Conservation (phyloP, 2,113 vertebrate species). For the Aplodontia rufa region DNA sequence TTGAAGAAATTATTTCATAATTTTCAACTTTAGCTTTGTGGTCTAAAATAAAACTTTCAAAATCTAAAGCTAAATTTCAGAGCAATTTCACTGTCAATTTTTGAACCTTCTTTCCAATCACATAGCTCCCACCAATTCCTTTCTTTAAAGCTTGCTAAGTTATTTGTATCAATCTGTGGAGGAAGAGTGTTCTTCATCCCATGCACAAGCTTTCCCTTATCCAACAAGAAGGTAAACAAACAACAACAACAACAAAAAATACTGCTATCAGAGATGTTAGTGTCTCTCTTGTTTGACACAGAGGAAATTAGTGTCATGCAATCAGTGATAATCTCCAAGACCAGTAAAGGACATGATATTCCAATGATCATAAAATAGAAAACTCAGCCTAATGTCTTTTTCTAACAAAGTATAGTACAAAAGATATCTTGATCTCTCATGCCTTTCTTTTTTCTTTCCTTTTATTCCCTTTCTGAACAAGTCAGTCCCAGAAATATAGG, state of each 20-base stretch:
- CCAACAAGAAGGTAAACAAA: neutral
- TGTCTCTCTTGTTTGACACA: neutral
- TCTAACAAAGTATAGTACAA: neutral
- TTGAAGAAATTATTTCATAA: neutral
- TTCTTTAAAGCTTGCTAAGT: neutral
- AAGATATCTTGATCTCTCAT: neutral
- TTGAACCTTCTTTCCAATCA: neutral
- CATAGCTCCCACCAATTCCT: neutral
- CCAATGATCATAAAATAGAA: neutral
- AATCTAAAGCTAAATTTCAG: neutral
- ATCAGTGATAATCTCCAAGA: neutral
- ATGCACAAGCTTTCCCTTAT: neutral
- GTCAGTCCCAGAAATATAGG: neutral
- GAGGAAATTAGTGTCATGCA: neutral
- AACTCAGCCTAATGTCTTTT: neutral
- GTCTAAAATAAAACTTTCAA: neutral
- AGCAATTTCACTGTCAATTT: neutral
- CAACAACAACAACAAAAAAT: no score
- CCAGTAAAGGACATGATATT: neutral
- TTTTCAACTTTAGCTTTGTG: neutral
- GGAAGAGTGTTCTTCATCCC: neutral
- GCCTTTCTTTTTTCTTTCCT: neutral
- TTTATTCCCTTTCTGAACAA: neutral
- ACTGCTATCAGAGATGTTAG: neutral
- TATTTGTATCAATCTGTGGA: neutral